phyloP scores from a whole-genome alignment of 2,113 vertebrate species.

The Pterocles orientalis region DNA sequence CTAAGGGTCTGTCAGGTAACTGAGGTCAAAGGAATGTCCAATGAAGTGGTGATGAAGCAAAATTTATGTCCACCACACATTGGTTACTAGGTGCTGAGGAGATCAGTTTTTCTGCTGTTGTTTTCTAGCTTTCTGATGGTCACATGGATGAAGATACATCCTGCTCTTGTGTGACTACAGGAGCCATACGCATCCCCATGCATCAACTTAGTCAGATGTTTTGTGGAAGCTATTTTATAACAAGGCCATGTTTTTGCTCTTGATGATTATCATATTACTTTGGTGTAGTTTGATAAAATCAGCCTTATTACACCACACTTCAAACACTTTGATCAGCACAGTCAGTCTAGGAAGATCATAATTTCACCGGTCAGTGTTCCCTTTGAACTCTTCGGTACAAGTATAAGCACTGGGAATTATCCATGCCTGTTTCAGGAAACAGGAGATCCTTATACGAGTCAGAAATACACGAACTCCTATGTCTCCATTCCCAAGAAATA shows the following conservation, averaged over 20 bases:
- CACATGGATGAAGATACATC: not conserved
- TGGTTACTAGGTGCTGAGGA: not conserved
- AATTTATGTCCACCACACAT: not conserved
- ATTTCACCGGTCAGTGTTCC: not conserved
- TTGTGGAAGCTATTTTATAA: not conserved
- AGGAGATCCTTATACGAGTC: not conserved
- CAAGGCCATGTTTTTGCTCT: not conserved
- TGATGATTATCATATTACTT: not conserved
- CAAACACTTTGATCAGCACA: not conserved
- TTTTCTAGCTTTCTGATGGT: not conserved
- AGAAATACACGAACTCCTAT: not conserved
- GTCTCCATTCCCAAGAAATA: not conserved
- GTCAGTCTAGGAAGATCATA: not conserved
- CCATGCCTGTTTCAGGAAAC: not conserved
- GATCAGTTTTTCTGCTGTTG: not conserved
- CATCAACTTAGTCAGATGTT: not conserved
- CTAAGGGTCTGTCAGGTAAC: not conserved
- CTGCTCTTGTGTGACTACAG: not conserved
- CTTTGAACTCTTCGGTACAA: not conserved
- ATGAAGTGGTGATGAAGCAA: not conserved
- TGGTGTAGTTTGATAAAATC: not conserved
- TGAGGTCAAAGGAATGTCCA: not conserved
- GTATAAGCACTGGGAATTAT: not conserved
- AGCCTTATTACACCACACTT: not conserved
- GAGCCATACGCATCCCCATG: rapidly evolving